Evolutionary conservation across 2,113 vertebrate genomes (phyloP).

Genomic region (Microcebus lehilahytsara): DNA sequence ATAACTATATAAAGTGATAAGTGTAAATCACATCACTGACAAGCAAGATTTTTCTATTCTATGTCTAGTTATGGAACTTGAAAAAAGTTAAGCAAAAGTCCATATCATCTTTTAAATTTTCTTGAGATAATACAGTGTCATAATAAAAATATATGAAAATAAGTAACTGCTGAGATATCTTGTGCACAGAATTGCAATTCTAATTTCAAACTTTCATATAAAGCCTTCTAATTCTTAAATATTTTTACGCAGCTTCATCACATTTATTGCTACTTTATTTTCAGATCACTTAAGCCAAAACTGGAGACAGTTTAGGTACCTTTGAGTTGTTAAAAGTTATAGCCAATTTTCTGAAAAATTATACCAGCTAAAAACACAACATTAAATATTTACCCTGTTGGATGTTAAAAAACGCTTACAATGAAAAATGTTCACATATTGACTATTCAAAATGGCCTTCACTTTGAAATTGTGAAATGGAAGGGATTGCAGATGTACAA

Average conservation of each 20-base stretch:
- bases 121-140: conserved; percentile 49
- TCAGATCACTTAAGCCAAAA: conserved; percentile 87
- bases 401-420: conserved; percentile 91
- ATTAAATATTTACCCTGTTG: conserved; percentile 92
- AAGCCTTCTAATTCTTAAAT: conserved; percentile 79
- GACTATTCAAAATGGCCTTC: conserved; percentile 92
- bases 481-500: conserved; percentile 90
- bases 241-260: conserved; percentile 84
- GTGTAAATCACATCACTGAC: neutral
- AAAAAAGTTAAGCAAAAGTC: conserved; percentile 78
- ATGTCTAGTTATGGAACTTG: conserved; percentile 47
- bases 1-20: conserved; percentile 55
- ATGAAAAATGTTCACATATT: conserved; percentile 91
- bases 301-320: conserved; percentile 88
- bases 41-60: conserved; percentile 63
- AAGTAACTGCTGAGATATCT: conserved; percentile 35
- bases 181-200: conserved; percentile 67
- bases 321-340: conserved; percentile 91
- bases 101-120: conserved; percentile 49
- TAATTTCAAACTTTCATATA: conserved; percentile 83
- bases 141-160: conserved; percentile 63
- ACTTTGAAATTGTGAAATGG: conserved; percentile 90
- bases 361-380: conserved; percentile 90
- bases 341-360: conserved; percentile 91
- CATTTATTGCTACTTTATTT: conserved; percentile 88